Evolutionary conservation across 2,888 invertebrate species (phyloP), one percentile per base, ranked within the genome.

Genomic region (Emesis castigata): DNA sequence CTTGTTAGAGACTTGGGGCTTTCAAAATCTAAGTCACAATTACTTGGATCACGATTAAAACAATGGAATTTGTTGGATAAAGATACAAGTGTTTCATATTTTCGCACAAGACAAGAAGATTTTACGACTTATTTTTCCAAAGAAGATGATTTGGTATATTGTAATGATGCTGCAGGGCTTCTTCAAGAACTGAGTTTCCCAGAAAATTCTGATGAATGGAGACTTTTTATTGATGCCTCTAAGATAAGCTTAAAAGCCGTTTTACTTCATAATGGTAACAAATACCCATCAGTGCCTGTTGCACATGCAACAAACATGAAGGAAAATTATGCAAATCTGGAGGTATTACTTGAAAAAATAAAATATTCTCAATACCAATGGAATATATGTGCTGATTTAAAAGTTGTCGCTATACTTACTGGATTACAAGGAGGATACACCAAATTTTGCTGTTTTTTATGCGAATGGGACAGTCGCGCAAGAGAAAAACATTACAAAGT

Each of bases 231-330:
- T 31, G 71, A 71, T 71, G 18, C 62, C 8, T 71, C 71, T 3
- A 71, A 71, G 61, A 44, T 16, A n/a, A 71, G 71, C 26, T 34
- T 79, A 29, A 75, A 79, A 72, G 75, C 72, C n/a, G 79, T 79
- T 16, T 66, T 75, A 39, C 44, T 75, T 5, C 75, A 75, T 39
- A 75, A 75, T 69, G 79, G 75, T 16, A 79, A 75, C 58, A 29
- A 39, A 44, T 22, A 22, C 22, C 70, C 78, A 11, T 78, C 78
- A 2, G 14, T 74, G 2, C 73, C 70, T n/a, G 0, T 74, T 3
- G 71, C 70, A 7, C 56, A 78, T 70, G 66, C 62, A n/a, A 34
- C 53, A 7, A 6, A 73, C 26, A 29, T 71, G 9, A 77, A 77
- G 66, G 77, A 73, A 70, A 77, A 29, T 22, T 73, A 77, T 34